Percentiles rank a stretch among this genome's conserved stretches.
These are phyloP conservation scores for Myotis findleyi DNA, from an alignment of 2,797 vertebrate genomes.

Conservation along the genomic window DNA sequence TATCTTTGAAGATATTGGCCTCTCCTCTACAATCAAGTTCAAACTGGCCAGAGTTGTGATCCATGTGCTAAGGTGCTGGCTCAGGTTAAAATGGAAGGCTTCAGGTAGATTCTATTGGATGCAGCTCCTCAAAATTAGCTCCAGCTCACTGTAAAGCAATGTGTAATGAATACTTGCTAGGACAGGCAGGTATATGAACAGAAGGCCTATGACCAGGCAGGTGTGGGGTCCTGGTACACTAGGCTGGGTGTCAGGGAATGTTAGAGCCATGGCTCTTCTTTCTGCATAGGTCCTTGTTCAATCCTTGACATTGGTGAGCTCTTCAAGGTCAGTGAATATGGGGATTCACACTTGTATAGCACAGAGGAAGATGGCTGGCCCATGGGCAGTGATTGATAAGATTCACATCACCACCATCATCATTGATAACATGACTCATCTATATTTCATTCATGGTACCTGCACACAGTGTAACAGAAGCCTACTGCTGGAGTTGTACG, in stretches of 20 bases:
- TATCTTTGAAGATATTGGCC: background rate
- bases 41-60: background rate
- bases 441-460: background rate
- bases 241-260: background rate
- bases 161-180: background rate
- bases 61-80: background rate
- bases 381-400: background rate
- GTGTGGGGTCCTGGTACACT: background rate
- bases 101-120: background rate
- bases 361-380: background rate
- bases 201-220: background rate
- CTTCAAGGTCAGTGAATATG: background rate
- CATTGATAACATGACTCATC: rapidly evolving
- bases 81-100: background rate
- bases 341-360: background rate
- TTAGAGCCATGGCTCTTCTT: background rate
- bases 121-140: background rate
- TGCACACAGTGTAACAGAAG: background rate
- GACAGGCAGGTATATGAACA: background rate
- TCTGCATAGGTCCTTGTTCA: background rate
- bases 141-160: background rate
- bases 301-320: background rate
- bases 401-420: rapidly evolving
- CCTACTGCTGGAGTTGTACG: rapidly evolving
- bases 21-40: background rate